These are phyloP conservation scores for Callaeas wilsoni DNA, from an alignment of 2,113 vertebrate species.

Conservation along the genomic window DNA sequence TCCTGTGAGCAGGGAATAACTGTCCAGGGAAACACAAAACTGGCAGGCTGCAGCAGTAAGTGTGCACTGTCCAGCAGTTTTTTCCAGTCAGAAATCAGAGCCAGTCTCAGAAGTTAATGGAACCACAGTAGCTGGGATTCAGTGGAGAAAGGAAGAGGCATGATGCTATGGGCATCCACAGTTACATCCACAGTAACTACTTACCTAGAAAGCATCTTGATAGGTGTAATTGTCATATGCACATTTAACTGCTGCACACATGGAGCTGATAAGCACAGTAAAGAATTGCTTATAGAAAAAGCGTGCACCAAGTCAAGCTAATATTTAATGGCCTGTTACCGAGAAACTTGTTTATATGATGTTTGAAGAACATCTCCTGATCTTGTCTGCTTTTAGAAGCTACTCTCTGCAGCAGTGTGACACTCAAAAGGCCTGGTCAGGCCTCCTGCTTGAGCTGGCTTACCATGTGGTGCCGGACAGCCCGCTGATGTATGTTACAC, in stretches of 20 bases:
- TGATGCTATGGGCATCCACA: background rate
- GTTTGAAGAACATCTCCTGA: background rate
- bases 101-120: background rate
- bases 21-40: background rate
- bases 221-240: background rate
- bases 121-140: background rate
- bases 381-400: background rate
- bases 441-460: background rate
- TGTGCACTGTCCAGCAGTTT: background rate
- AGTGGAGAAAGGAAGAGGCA: background rate
- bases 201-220: background rate
- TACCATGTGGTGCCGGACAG: conserved; percentile 88
- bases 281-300: background rate
- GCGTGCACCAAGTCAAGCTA: background rate
- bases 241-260: background rate
- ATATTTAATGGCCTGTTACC: background rate
- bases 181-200: background rate
- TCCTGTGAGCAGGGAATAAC: background rate
- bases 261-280: background rate
- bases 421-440: background rate
- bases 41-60: background rate
- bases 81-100: background rate
- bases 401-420: background rate
- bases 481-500: conserved; percentile 77
- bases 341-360: background rate